These are phyloP conservation scores for Drosophila kikkawai DNA, from an alignment of 1,140 invertebrate species.

Conservation along the genomic window DNA sequence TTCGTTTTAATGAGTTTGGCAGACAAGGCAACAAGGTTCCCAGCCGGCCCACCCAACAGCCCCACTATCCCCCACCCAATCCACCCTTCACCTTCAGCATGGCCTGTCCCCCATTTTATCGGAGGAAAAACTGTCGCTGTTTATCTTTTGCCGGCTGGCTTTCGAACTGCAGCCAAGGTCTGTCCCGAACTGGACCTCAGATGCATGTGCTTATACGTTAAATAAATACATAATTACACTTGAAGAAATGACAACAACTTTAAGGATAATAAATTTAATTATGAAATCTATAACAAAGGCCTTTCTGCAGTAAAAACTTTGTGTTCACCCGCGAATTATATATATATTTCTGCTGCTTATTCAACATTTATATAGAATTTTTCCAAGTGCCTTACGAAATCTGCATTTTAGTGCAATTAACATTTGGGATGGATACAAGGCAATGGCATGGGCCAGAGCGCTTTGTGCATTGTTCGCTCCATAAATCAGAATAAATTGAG, in stretches of 20 bases:
- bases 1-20: conserved; percentile 82
- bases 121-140: conserved; percentile 73
- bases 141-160: conserved; percentile 63
- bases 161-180: conserved; percentile 46
- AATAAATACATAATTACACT: conserved; percentile 16
- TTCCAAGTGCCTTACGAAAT: conserved; percentile 18
- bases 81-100: conserved; percentile 2
- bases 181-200: conserved; percentile 40
- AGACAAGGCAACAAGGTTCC: conserved; percentile 59
- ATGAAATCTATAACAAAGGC: neutral
- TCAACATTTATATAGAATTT: neutral
- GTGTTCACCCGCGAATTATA: too few species aligned
- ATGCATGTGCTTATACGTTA: conserved; percentile 29
- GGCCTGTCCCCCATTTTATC: conserved; percentile 42
- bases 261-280: too few species aligned
- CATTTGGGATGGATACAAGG: conserved; percentile 53
- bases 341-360: too few species aligned
- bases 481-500: conserved; percentile 77
- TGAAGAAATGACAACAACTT: neutral
- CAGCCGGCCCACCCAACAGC: neutral
- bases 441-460: conserved; percentile 14
- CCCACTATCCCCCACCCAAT: conserved; percentile 6
- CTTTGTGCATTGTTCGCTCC: conserved; percentile 36
- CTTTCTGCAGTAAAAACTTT: too few species aligned
- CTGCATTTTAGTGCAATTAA: conserved; percentile 80